Evolutionary conservation across 2,113 vertebrate species (phyloP).

Genomic region (Alaudala cheleensis): DNA sequence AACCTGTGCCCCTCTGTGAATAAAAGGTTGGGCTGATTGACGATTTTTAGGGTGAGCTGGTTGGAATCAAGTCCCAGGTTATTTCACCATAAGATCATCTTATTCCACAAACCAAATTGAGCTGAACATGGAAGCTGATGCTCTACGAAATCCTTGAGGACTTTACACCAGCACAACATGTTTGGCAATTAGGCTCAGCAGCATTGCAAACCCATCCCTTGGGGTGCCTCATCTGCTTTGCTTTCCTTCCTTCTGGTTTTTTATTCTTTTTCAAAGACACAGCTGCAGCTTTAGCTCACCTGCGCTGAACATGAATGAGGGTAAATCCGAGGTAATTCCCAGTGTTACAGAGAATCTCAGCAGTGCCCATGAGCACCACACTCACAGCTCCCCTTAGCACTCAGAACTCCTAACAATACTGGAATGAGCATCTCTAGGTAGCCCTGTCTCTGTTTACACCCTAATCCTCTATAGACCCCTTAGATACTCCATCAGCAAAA

Average conservation of each 20-base stretch:
- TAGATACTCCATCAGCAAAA: conserved; percentile 3
- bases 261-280: not conserved
- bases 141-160: conserved; percentile 33
- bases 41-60: not conserved
- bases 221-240: conserved; percentile 7
- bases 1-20: not conserved
- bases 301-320: not conserved
- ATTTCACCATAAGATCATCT: too few species aligned
- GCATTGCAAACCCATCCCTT: not conserved
- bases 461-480: not conserved
- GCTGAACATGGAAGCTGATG: not conserved
- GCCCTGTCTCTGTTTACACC: not conserved
- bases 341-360: not conserved
- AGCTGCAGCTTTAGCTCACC: not conserved
- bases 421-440: not conserved
- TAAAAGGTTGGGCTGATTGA: not conserved
- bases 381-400: not conserved
- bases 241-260: not conserved
- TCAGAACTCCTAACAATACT: not conserved
- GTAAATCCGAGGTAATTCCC: not conserved
- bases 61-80: not conserved
- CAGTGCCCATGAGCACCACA: not conserved
- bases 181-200: not conserved
- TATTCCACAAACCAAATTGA: not conserved
- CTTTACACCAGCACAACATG: conserved; percentile 20